Evolutionary conservation across 1,140 invertebrate genomes (phyloP).

Genomic region (Calosoma granatense): DNA sequence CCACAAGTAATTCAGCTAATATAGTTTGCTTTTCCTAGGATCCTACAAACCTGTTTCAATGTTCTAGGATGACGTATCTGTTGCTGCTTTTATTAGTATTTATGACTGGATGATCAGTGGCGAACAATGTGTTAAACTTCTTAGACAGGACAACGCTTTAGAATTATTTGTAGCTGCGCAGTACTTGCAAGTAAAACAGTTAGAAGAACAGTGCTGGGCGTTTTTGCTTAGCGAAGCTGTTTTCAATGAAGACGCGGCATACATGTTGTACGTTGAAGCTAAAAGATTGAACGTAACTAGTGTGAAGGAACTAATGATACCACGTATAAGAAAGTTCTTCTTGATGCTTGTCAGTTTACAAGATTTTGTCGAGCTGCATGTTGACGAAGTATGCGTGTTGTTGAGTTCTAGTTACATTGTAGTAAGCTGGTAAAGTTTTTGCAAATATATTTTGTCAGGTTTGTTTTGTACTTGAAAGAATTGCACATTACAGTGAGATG

Average conservation of each 20-base stretch:
- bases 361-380: slow-evolving; percentile 52
- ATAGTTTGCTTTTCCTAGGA: neutral
- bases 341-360: slow-evolving; percentile 55
- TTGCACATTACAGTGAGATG: slow-evolving; percentile 50
- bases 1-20: slow-evolving; percentile 17
- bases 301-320: slow-evolving; percentile 59
- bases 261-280: slow-evolving; percentile 53
- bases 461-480: slow-evolving; percentile 7
- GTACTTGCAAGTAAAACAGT: slow-evolving; percentile 55
- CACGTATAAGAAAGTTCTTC: slow-evolving; percentile 60
- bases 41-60: slow-evolving; percentile 8
- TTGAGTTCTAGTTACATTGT: slow-evolving; percentile 56
- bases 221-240: slow-evolving; percentile 56
- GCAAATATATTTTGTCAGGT: neutral
- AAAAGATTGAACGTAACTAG: slow-evolving; percentile 40
- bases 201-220: slow-evolving; percentile 61
- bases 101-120: slow-evolving; percentile 66
- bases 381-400: slow-evolving; percentile 50
- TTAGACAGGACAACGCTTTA: slow-evolving; percentile 53
- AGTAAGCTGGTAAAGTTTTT: slow-evolving; percentile 50
- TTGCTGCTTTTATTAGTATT: slow-evolving; percentile 48
- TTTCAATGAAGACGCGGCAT: slow-evolving; percentile 60
- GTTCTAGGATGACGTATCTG: slow-evolving; percentile 29
- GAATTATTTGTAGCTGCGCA: slow-evolving; percentile 57
- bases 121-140: slow-evolving; percentile 43